Base-by-base conservation (phyloP, 1,140 invertebrate species). In the Drosophila takahashii region DNA sequence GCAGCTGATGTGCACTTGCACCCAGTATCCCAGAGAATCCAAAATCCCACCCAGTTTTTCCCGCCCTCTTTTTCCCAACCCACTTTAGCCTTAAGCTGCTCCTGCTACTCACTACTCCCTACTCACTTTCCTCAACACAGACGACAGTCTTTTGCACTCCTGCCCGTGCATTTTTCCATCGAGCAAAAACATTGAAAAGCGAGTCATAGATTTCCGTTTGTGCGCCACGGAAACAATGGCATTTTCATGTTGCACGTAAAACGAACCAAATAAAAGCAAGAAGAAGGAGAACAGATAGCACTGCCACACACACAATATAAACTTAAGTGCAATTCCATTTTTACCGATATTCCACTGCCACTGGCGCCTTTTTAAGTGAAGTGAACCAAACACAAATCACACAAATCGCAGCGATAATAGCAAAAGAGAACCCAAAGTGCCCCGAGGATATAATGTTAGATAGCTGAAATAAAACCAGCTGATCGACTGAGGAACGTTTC, bases 131-230 rank as follows among this genome's bases (percentile, higher is more conserved):
- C 45, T 27, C 53, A 22, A 22, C 22, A 45, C 69, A 60, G 66
- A 65, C 85, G 75, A 86, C 79, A 87, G 84, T 87, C 83, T 86
- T 86, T 86, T 86, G 83, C 83, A 86, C 83, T 86, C 78, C 22
- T 22, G 71, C 42, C 76, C 39, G 50, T 62, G 45, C 47, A 75
- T 58, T 75, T 48, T 37, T 50, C 59, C 64, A 65, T 65, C 60
- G 74, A 81, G 59, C 51, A 59, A 76, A 81, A 79, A 79, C 75
- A 87, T 67, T 70, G 80, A 50, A 87, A 81, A 87, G 85, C 83
- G 83, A 81, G 85, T 79, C 78, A 87, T 86, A 87, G 81, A 86
- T 83, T 87, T 87, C 75, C 81, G 77, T 86, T 85, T 86, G 78
- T 85, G 78, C 53, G 75, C 61, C 60, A 67, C 69, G 53, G 53